Percentiles rank a stretch among this genome's conserved stretches.
phyloP scores from a whole-genome alignment of 2,113 vertebrate species.

The Bos javanicus region DNA sequence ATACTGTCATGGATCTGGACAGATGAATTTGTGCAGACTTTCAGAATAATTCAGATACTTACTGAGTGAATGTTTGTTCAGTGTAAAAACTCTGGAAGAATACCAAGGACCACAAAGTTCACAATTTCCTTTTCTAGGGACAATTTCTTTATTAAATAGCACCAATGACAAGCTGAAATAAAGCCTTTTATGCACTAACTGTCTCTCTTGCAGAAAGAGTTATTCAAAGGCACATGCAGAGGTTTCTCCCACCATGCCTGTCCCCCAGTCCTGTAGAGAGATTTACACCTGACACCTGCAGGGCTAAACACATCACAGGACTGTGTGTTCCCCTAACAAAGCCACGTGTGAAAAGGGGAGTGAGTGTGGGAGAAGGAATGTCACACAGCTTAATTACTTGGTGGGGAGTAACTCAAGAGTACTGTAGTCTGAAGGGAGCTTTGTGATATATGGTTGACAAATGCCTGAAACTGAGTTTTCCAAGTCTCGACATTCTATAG shows the following conservation, averaged over 20 bases:
- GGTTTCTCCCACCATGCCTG: background rate
- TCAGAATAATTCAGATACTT: background rate
- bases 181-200: background rate
- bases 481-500: background rate
- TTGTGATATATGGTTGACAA: background rate
- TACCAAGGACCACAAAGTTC: background rate
- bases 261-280: background rate
- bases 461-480: background rate
- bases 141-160: background rate
- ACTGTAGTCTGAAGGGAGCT: background rate
- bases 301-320: fast-evolving
- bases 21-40: background rate
- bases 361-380: background rate
- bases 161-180: background rate
- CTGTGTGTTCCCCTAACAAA: background rate
- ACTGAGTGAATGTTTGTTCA: background rate
- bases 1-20: background rate
- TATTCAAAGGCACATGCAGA: background rate
- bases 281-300: background rate
- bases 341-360: background rate
- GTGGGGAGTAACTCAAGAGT: background rate
- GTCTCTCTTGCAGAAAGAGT: background rate
- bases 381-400: background rate
- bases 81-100: background rate
- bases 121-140: background rate